phyloP scores from a whole-genome alignment of 1,140 invertebrate species.

The Brachionus sp. region DNA sequence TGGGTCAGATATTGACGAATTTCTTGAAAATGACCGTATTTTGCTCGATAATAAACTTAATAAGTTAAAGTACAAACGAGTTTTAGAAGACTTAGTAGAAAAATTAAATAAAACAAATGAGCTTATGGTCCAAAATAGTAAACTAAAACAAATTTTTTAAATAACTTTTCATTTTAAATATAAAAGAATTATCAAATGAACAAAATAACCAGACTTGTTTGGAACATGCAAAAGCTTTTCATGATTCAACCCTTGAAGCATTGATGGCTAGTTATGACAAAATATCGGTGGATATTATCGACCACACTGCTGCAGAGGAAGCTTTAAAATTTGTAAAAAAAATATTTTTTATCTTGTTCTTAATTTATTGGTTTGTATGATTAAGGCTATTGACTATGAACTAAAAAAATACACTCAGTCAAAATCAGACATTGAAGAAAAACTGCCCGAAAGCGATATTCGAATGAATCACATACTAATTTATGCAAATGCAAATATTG shows the following conservation, averaged over 20 bases:
- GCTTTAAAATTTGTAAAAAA: slow-evolving; percentile 9
- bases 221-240: slow-evolving; percentile 39
- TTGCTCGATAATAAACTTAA: neutral
- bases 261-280: slow-evolving; percentile 1
- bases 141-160: neutral
- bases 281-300: neutral
- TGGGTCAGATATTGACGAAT: neutral
- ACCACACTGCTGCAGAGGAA: neutral
- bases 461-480: slow-evolving; percentile 41
- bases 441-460: neutral
- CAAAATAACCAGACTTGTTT: slow-evolving; percentile 39
- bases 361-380: neutral
- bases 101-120: slow-evolving; percentile 16
- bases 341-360: neutral
- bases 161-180: neutral
- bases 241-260: slow-evolving; percentile 19
- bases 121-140: neutral
- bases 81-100: slow-evolving; percentile 8
- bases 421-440: neutral
- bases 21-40: neutral
- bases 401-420: slow-evolving; percentile 14
- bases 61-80: neutral
- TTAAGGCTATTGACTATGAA: slow-evolving; percentile 34
- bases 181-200: neutral
- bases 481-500: neutral